Conservation (phyloP, 2,888 invertebrate genomes). For the Tanaodytes sp. region DNA sequence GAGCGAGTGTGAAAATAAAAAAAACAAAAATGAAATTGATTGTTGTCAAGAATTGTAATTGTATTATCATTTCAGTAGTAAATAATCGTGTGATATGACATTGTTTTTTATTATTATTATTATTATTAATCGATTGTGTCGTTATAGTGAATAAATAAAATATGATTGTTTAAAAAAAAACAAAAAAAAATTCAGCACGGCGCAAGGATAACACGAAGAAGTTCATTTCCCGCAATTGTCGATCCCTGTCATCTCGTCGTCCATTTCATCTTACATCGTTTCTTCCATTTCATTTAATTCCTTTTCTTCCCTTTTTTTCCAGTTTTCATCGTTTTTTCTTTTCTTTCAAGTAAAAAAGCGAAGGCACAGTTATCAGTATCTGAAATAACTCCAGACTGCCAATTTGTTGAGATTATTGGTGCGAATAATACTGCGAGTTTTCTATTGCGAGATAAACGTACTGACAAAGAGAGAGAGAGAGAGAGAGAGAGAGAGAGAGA, state of each 20-base stretch:
- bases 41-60: too few relatives aligned
- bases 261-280: too few relatives aligned
- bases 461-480: too few relatives aligned
- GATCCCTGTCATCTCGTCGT: too few relatives aligned
- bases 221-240: too few relatives aligned
- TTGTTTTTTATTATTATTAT: too few relatives aligned
- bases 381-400: conserved; percentile 47
- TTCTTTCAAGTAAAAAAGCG: conserved; percentile 47
- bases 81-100: too few relatives aligned
- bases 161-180: conserved; percentile 25
- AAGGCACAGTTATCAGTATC: conserved; percentile 54
- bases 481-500: too few relatives aligned
- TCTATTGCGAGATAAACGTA: conserved; percentile 31
- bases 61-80: too few relatives aligned
- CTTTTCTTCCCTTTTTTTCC: conserved; percentile 5
- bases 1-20: conserved; percentile 2
- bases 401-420: conserved; percentile 42
- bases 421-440: conserved; percentile 52
- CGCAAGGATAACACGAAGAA: too few relatives aligned
- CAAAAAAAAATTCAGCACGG: conserved; percentile 14
- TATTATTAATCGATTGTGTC: conserved; percentile 17
- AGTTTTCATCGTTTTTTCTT: conserved; percentile 16
- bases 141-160: conserved; percentile 29
- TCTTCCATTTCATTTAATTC: too few relatives aligned
- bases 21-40: not conserved